Evolutionary conservation across 92 coral and sea anemone species (phyloP).

Genomic region (Metridium senile): DNA sequence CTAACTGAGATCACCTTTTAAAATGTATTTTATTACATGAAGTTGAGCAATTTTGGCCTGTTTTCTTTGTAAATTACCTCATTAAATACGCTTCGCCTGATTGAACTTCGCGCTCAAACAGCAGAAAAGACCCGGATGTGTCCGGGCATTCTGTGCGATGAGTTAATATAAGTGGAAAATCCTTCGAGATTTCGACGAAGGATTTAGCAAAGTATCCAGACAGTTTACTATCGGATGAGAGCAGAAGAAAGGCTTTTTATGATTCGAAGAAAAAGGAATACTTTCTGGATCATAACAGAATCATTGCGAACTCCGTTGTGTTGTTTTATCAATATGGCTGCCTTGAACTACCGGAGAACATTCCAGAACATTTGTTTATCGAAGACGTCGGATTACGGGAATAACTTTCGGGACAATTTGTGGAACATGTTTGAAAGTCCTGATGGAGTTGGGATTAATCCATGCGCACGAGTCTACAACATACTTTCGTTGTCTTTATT

Average conservation of each 20-base stretch:
- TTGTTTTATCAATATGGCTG: slow-evolving; percentile 36
- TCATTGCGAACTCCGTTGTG: slow-evolving; percentile 43
- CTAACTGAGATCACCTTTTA: too few species aligned
- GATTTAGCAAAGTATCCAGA: slow-evolving; percentile 45
- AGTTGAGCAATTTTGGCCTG: too few species aligned
- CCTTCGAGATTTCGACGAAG: slow-evolving; percentile 24
- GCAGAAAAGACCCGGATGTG: too few species aligned
- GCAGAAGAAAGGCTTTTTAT: slow-evolving; percentile 34
- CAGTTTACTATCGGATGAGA: slow-evolving; percentile 43
- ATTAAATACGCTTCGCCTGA: too few species aligned
- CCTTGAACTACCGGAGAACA: slow-evolving; percentile 38
- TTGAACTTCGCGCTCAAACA: too few species aligned
- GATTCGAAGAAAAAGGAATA: slow-evolving; percentile 46
- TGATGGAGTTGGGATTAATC: background rate
- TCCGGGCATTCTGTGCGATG: too few species aligned
- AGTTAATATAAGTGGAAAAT: slow-evolving; percentile 63
- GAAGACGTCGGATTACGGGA: slow-evolving; percentile 37
- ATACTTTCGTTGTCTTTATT: slow-evolving; percentile 14
- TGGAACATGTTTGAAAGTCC: slow-evolving; percentile 9
- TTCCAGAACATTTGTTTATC: slow-evolving; percentile 54
- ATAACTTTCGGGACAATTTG: slow-evolving; percentile 10
- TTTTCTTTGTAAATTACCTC: too few species aligned
- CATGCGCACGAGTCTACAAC: slow-evolving; percentile 14
- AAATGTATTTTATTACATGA: too few species aligned
- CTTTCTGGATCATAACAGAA: slow-evolving; percentile 62